Conservation (phyloP, 1,140 invertebrate species). For the Episyrphus balteatus region DNA sequence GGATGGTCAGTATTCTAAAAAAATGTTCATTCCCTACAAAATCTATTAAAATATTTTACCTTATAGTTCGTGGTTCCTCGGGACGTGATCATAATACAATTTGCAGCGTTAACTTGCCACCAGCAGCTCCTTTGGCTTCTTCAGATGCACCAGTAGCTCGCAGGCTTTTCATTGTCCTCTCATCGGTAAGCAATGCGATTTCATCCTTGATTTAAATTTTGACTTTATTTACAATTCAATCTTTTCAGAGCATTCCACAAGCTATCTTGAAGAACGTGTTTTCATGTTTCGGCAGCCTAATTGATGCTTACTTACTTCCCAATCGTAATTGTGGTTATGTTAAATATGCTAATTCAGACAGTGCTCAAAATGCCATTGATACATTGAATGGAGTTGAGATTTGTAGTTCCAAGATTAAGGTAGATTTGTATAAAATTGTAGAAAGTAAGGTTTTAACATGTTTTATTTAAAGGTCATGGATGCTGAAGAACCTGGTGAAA, state of each 20-base stretch:
- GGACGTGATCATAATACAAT: conserved; percentile 31
- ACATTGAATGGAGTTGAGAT: conserved; percentile 69
- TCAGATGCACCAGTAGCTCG: conserved; percentile 48
- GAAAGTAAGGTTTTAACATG: neutral
- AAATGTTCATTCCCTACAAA: neutral
- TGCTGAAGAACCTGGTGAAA: conserved; percentile 63
- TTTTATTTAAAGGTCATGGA: conserved; percentile 66
- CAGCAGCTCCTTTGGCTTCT: conserved; percentile 57
- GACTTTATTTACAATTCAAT: conserved; percentile 50
- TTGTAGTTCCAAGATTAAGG: conserved; percentile 54
- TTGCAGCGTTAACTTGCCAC: conserved; percentile 57
- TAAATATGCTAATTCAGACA: conserved; percentile 67
- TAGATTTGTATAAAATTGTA: conserved; percentile 1
- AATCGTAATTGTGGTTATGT: conserved; percentile 88
- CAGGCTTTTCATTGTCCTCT: conserved; percentile 31
- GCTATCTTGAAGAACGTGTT: conserved; percentile 79
- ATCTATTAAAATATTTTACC: neutral
- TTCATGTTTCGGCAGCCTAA: conserved; percentile 84
- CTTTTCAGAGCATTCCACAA: conserved; percentile 70
- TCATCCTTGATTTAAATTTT: conserved; percentile 6
- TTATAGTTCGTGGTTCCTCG: conserved; percentile 18
- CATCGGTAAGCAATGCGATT: conserved; percentile 16
- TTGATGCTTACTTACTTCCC: conserved; percentile 79
- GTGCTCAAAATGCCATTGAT: conserved; percentile 47
- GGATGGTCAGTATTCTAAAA: conserved; percentile 17